Conservation (phyloP, 1,140 invertebrate species). For the Planococcus citri region DNA sequence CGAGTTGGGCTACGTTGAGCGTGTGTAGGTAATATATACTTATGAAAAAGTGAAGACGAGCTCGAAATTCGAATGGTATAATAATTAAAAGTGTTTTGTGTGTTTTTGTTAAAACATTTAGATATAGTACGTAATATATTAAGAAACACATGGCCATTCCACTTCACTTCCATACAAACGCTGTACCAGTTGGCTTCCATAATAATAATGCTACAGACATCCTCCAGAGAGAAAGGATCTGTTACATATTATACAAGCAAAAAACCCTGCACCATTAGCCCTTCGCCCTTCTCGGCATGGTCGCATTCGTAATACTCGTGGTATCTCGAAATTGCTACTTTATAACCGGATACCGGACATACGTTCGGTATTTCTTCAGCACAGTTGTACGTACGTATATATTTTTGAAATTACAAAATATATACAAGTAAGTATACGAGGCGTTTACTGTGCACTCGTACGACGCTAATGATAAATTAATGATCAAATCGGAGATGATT, state of each 20-base stretch:
- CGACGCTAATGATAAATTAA: background rate
- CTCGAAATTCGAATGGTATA: background rate
- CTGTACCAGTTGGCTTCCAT: background rate
- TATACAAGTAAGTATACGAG: too few relatives aligned
- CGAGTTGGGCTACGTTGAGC: too few relatives aligned
- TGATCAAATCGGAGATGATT: background rate
- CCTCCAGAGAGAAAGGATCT: background rate
- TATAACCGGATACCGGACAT: background rate
- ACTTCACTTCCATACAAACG: background rate
- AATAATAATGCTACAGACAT: background rate
- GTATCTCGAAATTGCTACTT: background rate
- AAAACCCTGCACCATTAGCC: too few relatives aligned
- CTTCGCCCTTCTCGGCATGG: too few relatives aligned
- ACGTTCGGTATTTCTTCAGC: background rate
- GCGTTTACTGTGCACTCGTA: background rate
- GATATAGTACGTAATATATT: constrained; percentile 8
- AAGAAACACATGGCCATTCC: background rate
- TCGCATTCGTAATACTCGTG: too few relatives aligned
- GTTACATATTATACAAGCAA: background rate
- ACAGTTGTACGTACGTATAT: background rate
- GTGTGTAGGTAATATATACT: too few relatives aligned
- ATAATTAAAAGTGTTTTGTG: background rate
- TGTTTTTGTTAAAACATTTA: background rate
- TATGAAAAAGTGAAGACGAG: too few relatives aligned
- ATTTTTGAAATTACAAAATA: background rate